A percentile compares a stretch with the other conserved stretches of the same genome.
phyloP scores from a whole-genome alignment of 2,888 invertebrate species.

The Brenthis hecate region DNA sequence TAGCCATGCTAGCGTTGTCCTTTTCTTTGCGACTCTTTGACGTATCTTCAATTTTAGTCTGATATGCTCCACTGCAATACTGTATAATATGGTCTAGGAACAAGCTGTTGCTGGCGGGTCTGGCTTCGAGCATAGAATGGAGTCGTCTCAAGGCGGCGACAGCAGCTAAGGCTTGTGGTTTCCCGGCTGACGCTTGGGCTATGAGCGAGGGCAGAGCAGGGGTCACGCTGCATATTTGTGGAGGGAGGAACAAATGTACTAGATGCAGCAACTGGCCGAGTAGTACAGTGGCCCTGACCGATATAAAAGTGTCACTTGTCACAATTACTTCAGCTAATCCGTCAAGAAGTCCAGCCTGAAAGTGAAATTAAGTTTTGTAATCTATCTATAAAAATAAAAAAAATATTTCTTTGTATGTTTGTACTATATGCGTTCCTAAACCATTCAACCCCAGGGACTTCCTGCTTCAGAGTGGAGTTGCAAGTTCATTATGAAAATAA shows the following conservation, averaged over 20 bases:
- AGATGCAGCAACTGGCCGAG: constrained; percentile 94
- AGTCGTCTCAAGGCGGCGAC: constrained; percentile 90
- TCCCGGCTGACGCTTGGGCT: constrained; percentile 89
- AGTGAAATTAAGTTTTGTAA: neutral
- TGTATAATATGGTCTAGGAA: constrained; percentile 91
- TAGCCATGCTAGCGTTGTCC: constrained; percentile 68
- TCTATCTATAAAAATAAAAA: too few species aligned
- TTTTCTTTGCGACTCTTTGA: constrained; percentile 69
- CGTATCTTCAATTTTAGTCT: constrained; percentile 57
- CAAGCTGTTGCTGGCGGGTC: constrained; percentile 91
- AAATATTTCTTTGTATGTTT: too few species aligned
- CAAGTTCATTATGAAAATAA: neutral
- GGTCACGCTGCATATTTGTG: constrained; percentile 91
- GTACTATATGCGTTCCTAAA: too few species aligned
- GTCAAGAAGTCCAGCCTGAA: constrained; percentile 89
- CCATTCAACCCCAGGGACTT: neutral
- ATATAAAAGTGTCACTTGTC: constrained; percentile 93
- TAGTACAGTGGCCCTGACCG: constrained; percentile 94
- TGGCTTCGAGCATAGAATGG: constrained; percentile 89
- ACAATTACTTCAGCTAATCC: constrained; percentile 96
- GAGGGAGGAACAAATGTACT: constrained; percentile 92
- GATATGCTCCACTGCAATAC: constrained; percentile 74
- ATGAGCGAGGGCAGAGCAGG: constrained; percentile 92
- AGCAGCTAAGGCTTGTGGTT: constrained; percentile 91
- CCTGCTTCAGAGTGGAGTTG: too few species aligned